These are phyloP conservation scores for Pelecanus crispus DNA, from an alignment of 2,113 vertebrate species.

Conservation along the genomic window DNA sequence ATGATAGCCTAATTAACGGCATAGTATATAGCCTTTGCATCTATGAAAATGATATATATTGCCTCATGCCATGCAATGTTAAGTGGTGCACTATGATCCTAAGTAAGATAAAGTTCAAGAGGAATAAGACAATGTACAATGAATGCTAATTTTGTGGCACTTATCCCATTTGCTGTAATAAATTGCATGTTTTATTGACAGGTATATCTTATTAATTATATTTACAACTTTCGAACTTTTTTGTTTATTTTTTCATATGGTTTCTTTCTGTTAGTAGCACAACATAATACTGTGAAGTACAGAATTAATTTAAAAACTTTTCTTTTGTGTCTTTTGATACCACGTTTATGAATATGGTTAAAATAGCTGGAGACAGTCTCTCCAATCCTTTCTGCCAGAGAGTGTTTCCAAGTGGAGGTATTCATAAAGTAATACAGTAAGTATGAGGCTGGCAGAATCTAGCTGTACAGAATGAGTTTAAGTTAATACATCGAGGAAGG, in stretches of 20 bases:
- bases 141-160: conserved; percentile 16
- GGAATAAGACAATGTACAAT: not conserved
- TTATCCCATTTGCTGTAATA: not conserved
- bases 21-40: not conserved
- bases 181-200: conserved; percentile 40
- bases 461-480: not conserved
- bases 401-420: not conserved
- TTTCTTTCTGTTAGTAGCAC: not conserved
- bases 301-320: not conserved
- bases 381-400: not conserved
- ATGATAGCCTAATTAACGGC: not conserved
- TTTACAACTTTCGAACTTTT: not conserved
- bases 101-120: not conserved
- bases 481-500: not conserved
- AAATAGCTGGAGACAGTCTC: not conserved
- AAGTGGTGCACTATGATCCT: not conserved
- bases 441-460: not conserved
- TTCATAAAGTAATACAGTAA: not conserved
- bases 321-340: not conserved
- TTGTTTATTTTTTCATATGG: not conserved
- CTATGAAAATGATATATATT: not conserved
- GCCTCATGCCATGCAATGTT: not conserved
- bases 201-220: not conserved
- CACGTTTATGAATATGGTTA: not conserved
- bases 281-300: not conserved